These are phyloP conservation scores for Tupaia tana DNA, from an alignment of 2,113 vertebrate genomes.

Conservation along the genomic window DNA sequence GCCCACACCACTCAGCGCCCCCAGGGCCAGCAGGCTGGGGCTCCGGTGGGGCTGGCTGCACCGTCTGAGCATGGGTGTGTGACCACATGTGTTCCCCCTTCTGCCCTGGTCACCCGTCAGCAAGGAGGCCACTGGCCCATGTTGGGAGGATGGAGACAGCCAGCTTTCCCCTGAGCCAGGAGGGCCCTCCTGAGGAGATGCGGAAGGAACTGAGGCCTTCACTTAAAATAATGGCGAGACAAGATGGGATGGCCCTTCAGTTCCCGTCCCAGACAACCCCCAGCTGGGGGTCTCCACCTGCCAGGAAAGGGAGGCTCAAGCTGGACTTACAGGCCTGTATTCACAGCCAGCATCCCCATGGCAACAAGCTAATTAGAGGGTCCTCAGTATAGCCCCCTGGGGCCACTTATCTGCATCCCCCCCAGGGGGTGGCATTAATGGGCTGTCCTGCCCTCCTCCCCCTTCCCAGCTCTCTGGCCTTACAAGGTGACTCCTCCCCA, in stretches of 20 bases:
- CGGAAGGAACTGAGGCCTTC: constrained; percentile 12
- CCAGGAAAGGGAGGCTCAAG: constrained; percentile 48
- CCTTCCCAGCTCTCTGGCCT: constrained; percentile 1
- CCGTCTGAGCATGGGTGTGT: background rate
- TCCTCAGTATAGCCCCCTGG: constrained; percentile 63
- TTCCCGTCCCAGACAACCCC: constrained; percentile 38
- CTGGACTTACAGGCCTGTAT: constrained; percentile 58
- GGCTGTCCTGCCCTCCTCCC: background rate
- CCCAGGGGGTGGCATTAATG: constrained; percentile 57
- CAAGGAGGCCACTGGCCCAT: background rate
- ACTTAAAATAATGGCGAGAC: constrained; percentile 7
- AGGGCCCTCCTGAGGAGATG: background rate
- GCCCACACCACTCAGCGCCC: background rate
- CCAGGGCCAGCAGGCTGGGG: background rate
- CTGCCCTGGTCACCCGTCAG: background rate
- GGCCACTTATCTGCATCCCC: constrained; percentile 69
- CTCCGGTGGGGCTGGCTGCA: background rate
- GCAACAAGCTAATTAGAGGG: constrained; percentile 80
- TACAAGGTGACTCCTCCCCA: background rate
- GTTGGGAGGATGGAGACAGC: background rate
- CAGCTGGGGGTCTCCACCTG: constrained; percentile 53
- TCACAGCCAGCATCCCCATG: constrained; percentile 73
- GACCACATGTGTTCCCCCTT: background rate
- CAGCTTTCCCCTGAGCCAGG: background rate
- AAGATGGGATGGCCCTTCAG: background rate